Evolutionary conservation across 2,113 vertebrate species (phyloP).

Genomic region (Taxidea taxus): DNA sequence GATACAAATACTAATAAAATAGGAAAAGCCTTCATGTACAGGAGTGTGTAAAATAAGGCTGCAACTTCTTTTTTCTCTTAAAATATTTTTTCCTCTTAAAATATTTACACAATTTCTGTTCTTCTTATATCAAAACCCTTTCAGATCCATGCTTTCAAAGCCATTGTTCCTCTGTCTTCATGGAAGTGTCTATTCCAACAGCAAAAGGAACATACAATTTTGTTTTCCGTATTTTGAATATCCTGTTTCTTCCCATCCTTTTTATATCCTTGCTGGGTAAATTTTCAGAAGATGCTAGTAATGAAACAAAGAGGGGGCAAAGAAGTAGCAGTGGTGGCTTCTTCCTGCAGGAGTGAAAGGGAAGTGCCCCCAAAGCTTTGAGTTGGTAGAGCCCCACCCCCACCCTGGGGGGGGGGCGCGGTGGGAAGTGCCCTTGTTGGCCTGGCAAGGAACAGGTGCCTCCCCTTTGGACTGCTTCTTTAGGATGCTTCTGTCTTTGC

Average conservation of each 20-base stretch:
- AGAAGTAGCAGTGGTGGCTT: not conserved
- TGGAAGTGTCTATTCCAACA: not conserved
- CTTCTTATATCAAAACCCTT: not conserved
- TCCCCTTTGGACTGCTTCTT: not conserved
- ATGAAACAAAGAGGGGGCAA: not conserved
- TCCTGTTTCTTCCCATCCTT: not conserved
- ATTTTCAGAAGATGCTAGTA: not conserved
- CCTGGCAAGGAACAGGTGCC: not conserved
- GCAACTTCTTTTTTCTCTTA: not conserved
- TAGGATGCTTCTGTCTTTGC: not conserved
- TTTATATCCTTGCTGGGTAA: not conserved
- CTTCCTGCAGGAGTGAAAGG: not conserved
- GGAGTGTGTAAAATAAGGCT: not conserved
- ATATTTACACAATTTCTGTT: not conserved
- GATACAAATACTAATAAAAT: not conserved
- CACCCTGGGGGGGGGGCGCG: fast-evolving
- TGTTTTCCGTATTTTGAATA: not conserved
- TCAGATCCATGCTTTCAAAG: not conserved
- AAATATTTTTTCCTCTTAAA: not conserved
- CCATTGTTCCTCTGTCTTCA: not conserved
- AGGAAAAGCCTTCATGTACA: not conserved
- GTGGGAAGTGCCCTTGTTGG: too few species aligned
- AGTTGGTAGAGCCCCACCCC: too few species aligned
- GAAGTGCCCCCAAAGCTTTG: not conserved
- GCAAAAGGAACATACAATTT: not conserved